Base-by-base conservation (phyloP, 2,113 vertebrate genomes). In the Engystomops pustulosus region DNA sequence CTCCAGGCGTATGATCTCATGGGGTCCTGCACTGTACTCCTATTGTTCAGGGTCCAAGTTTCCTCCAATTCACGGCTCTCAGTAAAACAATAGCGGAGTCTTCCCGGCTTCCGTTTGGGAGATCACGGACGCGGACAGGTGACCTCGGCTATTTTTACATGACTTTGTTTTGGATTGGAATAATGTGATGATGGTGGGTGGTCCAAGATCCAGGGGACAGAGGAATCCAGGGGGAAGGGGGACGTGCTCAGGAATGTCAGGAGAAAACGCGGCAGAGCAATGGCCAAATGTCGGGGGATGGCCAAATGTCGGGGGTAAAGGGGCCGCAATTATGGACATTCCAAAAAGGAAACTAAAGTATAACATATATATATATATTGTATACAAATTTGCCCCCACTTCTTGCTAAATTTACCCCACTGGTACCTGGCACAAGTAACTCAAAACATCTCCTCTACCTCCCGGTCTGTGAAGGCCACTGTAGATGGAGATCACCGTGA, bases 51-150 rank as follows among this genome's bases (percentile, higher is more conserved):
- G 10, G 25, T 49, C 71, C 71, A 75, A 49, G 45, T 51, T 51
- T 51, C 71, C 71, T 51, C 71, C 71, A 75, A 75, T 75, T 75
- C 71, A 51, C 25, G 27, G 25, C 71, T 30, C 47, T 51, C 45
- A 10, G 71, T 11, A 75, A 75, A 45, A 34, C 30, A 53, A 36
- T 36, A 55, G 74, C 1, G 15, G 27, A 25, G 44, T 74, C 25
- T 49, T 49, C 8, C 3, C 23, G 18, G 41, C 70, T 49, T 74
- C 44, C 44, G 44, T 38, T 36, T 74, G 70, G 23, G 25, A 74
- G 44, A 49, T 49, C 70, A 18, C 44, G 12, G 23, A 47, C 25
- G 20, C 4, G 23, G 44, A 49, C 70, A 74, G 70, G 70, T 72
- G 36, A 72, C 36, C 70, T 45, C 41, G 15, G 25, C 44, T 49